Evolutionary conservation across 2,113 vertebrate genomes (phyloP).

Genomic region (Lonchura striata): DNA sequence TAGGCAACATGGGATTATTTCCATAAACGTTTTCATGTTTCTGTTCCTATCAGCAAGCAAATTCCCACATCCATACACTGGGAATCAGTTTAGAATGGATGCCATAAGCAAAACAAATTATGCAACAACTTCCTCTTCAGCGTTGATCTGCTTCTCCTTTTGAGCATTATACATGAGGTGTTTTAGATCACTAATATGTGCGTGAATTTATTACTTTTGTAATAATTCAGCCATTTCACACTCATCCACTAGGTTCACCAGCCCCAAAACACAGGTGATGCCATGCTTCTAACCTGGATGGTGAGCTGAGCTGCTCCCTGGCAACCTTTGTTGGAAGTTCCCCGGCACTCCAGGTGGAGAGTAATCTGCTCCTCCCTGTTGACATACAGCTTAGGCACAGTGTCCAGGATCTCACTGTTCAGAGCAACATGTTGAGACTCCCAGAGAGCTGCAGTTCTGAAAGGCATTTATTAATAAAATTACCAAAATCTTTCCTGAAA

Average conservation of each 20-base stretch:
- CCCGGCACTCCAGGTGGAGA: constrained; percentile 86
- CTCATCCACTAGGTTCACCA: not conserved
- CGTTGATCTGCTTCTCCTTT: not conserved
- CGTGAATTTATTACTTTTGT: not conserved
- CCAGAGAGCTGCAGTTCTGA: constrained; percentile 86
- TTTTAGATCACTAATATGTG: not conserved
- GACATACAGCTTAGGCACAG: constrained; percentile 85
- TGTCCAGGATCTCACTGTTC: constrained; percentile 87
- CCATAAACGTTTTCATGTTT: not conserved
- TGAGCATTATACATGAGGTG: not conserved
- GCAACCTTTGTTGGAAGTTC: constrained; percentile 84
- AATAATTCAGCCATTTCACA: not conserved
- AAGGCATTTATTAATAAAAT: constrained; percentile 1
- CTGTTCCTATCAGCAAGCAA: not conserved
- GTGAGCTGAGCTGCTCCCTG: constrained; percentile 87
- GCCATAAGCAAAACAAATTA: not conserved
- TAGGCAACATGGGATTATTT: not conserved
- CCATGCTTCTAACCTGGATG: constrained; percentile 77
- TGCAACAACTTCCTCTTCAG: not conserved
- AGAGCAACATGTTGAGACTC: constrained; percentile 93
- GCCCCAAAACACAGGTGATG: not conserved
- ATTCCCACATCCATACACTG: not conserved
- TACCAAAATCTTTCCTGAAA: not conserved
- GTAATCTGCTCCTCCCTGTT: constrained; percentile 91
- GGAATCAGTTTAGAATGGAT: not conserved